phyloP scores from a whole-genome alignment of 2,113 vertebrate genomes.

The Maccullochella peelii region DNA sequence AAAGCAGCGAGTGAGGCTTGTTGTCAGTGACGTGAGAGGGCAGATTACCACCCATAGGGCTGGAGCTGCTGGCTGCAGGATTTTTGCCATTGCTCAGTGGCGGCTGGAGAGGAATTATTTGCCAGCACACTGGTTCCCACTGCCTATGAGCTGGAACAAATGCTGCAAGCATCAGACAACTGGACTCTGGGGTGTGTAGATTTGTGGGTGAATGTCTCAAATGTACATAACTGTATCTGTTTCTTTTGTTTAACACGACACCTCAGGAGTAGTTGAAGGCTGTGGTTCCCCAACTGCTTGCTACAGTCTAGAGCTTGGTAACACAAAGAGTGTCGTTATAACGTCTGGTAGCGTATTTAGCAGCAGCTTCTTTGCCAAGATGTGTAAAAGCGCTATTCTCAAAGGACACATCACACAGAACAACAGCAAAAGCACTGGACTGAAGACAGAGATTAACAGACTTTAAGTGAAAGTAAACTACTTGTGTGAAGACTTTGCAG shows the following conservation, averaged over 20 bases:
- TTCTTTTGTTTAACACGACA: neutral
- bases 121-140: constrained; percentile 61
- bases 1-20: constrained; percentile 38
- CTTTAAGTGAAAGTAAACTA: neutral
- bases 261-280: neutral
- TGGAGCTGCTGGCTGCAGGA: constrained; percentile 61
- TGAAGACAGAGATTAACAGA: neutral
- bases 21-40: constrained; percentile 44
- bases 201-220: neutral
- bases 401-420: constrained; percentile 7
- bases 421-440: neutral
- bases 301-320: constrained; percentile 11
- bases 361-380: constrained; percentile 18
- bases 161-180: constrained; percentile 65
- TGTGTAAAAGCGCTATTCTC: constrained; percentile 23
- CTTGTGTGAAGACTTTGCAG: neutral
- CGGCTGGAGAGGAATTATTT: constrained; percentile 58
- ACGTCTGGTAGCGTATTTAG: constrained; percentile 3
- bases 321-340: constrained; percentile 36
- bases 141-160: constrained; percentile 63
- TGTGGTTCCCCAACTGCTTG: neutral
- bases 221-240: neutral
- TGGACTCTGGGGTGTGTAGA: constrained; percentile 39
- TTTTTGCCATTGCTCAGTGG: constrained; percentile 67
- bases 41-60: constrained; percentile 50